Base-by-base conservation (phyloP, 2,113 vertebrate genomes). In the Microcebus ravelobensis region DNA sequence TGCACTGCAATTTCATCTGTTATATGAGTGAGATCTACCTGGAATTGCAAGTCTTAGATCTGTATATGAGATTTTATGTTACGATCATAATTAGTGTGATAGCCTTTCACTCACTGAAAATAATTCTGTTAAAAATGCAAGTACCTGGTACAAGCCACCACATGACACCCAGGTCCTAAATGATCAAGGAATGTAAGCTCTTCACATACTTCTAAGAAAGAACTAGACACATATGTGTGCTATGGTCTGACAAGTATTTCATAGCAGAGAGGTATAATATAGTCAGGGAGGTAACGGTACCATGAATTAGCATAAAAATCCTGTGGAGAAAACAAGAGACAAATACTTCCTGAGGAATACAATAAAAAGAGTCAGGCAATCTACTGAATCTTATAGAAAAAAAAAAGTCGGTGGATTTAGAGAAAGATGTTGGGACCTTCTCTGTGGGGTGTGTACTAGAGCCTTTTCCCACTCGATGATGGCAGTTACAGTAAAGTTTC, bases 1-100 rank as follows among this genome's bases (percentile, higher is more conserved):
- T 57, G 90, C 57, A 70, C 13, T 91, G 27, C 3, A 81, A 80
- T 88, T 93, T 87, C 65, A 85, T 91, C 11, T 86, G 10, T 93
- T 76, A 76, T 77, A 36, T 80, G 61, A 81, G 57, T 74, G 52
- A 95, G 42, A 82, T 96, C 7, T 34, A 98, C 39, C 15, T 93
- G 67, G 34, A 50, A 83, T 52, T 92, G 0, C 70, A 80, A 84
- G 4, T 80, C 74, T 90, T 96, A 81, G 77, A 74, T 90, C 39
- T 87, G 8, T 42, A 55, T 13, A 15, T 0, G 0, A 96, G 8
- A 79, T 91, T 85, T 70, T 2, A 21, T 2, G 25, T 42, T 76
- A 86, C 82, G 61, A 55, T 90, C 39, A 94, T 74, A 63, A 65
- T 96, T 67, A 84, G 25, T n/a, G 25, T 48, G 74, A 70, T 59